These are phyloP conservation scores for Fragum whitleyi DNA, from an alignment of 2,888 invertebrate genomes.

Conservation along the genomic window DNA sequence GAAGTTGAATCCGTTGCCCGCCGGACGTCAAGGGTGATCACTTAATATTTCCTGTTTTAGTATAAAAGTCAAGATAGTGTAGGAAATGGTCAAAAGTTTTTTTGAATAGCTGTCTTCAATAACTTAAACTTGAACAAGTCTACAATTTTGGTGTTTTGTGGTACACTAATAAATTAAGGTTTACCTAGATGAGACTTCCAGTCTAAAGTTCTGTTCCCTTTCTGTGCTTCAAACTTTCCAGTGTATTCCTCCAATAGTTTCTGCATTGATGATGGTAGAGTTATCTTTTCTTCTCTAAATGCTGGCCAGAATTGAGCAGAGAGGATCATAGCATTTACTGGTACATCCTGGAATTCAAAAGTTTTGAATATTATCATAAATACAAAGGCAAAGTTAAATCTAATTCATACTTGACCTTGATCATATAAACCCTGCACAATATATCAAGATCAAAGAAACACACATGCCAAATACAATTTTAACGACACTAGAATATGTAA, in stretches of 20 bases:
- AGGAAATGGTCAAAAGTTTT: no score
- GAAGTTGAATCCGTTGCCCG: no score
- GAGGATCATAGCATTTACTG: constrained; percentile 94
- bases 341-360: constrained; percentile 87
- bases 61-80: no score
- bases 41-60: no score
- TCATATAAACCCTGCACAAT: neutral
- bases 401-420: no score
- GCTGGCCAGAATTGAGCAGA: constrained; percentile 99
- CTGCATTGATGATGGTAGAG: constrained; percentile 92
- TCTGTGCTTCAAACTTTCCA: constrained; percentile 93
- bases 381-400: neutral
- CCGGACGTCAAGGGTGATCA: no score
- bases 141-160: neutral
- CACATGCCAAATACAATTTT: no score
- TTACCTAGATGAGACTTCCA: constrained; percentile 96
- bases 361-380: constrained; percentile 39
- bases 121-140: neutral
- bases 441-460: no score
- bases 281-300: constrained; percentile 96
- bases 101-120: no score
- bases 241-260: constrained; percentile 94
- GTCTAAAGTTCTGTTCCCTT: constrained; percentile 94
- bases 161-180: neutral
- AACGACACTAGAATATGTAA: no score